Conservation (phyloP, 2,797 vertebrate species). For the Psittacula derbiana region DNA sequence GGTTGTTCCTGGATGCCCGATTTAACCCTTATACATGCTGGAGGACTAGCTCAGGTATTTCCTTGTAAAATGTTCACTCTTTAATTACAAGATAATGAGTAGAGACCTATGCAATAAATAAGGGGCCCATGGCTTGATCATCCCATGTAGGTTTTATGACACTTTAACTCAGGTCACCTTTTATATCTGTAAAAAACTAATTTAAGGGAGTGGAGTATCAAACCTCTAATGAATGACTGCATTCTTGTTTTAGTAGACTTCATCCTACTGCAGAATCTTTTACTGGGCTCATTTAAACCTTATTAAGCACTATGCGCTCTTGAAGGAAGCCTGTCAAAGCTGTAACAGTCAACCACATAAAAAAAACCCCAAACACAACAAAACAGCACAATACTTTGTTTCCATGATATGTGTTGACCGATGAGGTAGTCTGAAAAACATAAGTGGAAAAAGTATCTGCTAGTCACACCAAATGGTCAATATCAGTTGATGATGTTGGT, state of each 20-base stretch:
- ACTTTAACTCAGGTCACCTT: not conserved
- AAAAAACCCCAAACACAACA: not conserved
- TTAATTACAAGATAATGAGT: not conserved
- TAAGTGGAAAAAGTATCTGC: not conserved
- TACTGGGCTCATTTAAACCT: not conserved
- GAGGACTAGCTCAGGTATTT: conserved; percentile 90
- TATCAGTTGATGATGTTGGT: not conserved
- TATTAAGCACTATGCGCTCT: not conserved
- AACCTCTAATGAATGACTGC: not conserved
- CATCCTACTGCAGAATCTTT: not conserved
- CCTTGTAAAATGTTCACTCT: not conserved
- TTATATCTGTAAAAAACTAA: not conserved
- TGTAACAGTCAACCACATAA: not conserved
- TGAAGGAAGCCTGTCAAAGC: not conserved
- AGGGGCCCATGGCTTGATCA: not conserved
- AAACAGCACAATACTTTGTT: not conserved
- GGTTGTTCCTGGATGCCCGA: conserved; percentile 93
- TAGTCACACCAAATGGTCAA: not conserved
- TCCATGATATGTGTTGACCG: not conserved
- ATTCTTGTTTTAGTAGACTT: not conserved
- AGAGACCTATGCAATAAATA: not conserved
- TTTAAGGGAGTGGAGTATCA: not conserved
- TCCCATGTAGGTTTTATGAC: not conserved
- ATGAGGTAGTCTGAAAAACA: not conserved
- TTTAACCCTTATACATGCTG: conserved; percentile 87